These are phyloP conservation scores for Epizoanthus ramosus DNA, from an alignment of 92 coral and sea anemone genomes.

Conservation along the genomic window DNA sequence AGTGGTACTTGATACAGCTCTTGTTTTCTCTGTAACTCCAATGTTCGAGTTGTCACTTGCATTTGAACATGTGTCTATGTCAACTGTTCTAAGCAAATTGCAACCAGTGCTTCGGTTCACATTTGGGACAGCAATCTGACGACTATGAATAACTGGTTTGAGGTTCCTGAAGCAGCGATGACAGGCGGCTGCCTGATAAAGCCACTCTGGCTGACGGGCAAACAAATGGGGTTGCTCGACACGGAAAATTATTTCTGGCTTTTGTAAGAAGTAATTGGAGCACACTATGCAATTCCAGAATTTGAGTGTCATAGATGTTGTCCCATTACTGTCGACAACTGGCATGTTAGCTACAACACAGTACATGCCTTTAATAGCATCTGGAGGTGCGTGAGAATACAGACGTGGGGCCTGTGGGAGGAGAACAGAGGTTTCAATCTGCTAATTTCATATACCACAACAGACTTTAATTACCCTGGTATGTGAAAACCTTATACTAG, in stretches of 20 bases:
- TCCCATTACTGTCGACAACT: slow-evolving; percentile 70
- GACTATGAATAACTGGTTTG: not conserved
- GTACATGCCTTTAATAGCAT: slow-evolving; percentile 74
- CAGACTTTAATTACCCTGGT: not conserved
- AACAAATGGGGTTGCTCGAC: slow-evolving; percentile 93
- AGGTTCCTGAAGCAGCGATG: slow-evolving; percentile 59
- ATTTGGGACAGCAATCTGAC: slow-evolving; percentile 16
- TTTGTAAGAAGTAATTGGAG: slow-evolving; percentile 90
- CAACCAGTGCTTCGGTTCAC: not conserved
- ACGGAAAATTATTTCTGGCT: slow-evolving; percentile 95
- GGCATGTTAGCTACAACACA: slow-evolving; percentile 94
- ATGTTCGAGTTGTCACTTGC: not conserved
- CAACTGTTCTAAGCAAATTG: not conserved
- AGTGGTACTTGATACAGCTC: not conserved
- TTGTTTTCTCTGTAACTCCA: not conserved
- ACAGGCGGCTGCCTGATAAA: slow-evolving; percentile 96
- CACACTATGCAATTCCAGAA: slow-evolving; percentile 99
- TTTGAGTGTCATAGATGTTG: slow-evolving; percentile 90
- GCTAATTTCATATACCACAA: not conserved
- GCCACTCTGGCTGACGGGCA: slow-evolving; percentile 92
- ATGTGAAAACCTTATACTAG: too few species aligned
- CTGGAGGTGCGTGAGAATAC: slow-evolving; percentile 71
- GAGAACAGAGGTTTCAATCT: slow-evolving; percentile 87
- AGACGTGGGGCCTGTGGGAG: slow-evolving; percentile 79
- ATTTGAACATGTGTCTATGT: not conserved